Percentiles rank a stretch among this genome's conserved stretches.
Conservation (phyloP, 1,140 invertebrate species). For the Metaphire vulgaris region DNA sequence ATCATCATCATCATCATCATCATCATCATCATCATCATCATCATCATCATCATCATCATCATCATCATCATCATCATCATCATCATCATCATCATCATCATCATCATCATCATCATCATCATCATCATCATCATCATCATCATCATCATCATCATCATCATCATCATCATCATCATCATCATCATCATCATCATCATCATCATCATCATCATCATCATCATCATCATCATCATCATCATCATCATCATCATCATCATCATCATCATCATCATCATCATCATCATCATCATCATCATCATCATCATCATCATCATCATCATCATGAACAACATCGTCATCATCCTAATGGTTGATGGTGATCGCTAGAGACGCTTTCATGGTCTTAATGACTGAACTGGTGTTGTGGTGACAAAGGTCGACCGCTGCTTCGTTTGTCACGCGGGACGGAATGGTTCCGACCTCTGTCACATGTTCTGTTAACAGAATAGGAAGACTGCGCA, state of each 20-base stretch:
- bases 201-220: neutral
- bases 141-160: slow-evolving; percentile 6
- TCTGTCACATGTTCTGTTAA: no score
- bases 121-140: neutral
- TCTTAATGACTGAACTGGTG: neutral
- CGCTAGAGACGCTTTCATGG: neutral
- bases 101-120: neutral
- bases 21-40: no score
- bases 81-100: neutral
- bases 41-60: neutral
- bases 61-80: slow-evolving; percentile 6
- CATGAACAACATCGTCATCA: slow-evolving; percentile 1
- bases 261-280: neutral
- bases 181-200: neutral
- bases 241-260: neutral
- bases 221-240: neutral
- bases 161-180: neutral
- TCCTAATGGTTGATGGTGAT: neutral
- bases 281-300: neutral
- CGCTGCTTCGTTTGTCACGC: neutral
- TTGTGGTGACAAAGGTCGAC: neutral
- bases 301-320: slow-evolving; percentile 1
- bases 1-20: no score
- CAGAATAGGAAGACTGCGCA: no score
- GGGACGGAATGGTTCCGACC: no score